Conservation (phyloP, 2,797 vertebrate species). For the Cyclopterus lumpus region DNA sequence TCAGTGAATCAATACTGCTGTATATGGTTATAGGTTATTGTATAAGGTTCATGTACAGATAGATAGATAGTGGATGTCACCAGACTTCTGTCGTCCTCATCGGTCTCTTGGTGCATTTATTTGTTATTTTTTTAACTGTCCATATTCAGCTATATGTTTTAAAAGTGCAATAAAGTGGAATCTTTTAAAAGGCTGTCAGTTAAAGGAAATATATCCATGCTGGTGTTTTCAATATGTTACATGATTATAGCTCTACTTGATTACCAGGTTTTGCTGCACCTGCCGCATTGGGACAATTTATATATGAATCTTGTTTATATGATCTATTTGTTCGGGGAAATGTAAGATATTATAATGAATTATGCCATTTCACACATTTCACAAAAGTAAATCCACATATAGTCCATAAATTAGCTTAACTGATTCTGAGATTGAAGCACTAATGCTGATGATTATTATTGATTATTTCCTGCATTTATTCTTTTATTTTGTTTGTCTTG, state of each 20-base stretch:
- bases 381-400: background rate
- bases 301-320: background rate
- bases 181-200: background rate
- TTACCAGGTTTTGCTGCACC: background rate
- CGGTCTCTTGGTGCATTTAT: background rate
- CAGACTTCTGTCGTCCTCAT: background rate
- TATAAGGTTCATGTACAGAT: conserved; percentile 6
- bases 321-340: background rate
- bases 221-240: background rate
- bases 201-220: background rate
- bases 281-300: background rate
- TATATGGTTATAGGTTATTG: background rate
- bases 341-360: background rate
- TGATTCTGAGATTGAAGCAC: background rate
- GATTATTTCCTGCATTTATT: background rate
- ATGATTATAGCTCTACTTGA: background rate
- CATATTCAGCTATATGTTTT: background rate
- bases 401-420: background rate
- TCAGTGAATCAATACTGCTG: conserved; percentile 45
- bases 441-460: background rate
- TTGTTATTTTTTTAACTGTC: too few species aligned
- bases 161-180: background rate
- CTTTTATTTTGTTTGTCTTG: too few species aligned
- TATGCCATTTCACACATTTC: background rate
- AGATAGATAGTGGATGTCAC: conserved; percentile 17